These are phyloP conservation scores for Enteromius fasciolatus DNA, from an alignment of 2,797 vertebrate species.

Conservation along the genomic window DNA sequence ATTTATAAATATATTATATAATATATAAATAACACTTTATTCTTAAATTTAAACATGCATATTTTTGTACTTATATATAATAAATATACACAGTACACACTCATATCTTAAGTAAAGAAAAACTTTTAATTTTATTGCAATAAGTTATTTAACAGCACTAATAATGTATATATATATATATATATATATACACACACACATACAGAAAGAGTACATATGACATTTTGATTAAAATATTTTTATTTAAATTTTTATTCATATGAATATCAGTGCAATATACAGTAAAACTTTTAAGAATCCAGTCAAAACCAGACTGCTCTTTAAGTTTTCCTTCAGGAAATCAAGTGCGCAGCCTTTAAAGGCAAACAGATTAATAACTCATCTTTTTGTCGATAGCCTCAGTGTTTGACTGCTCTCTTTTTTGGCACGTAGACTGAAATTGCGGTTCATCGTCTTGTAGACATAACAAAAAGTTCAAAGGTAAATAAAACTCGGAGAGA, in stretches of 20 bases:
- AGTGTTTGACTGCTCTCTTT: not conserved
- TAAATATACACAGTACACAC: no score
- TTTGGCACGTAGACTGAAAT: not conserved
- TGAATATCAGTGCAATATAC: not conserved
- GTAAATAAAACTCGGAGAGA: not conserved
- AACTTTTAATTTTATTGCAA: no score
- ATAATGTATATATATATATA: no score
- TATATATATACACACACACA: no score
- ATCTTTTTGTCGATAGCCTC: not conserved
- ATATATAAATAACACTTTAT: no score
- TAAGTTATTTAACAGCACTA: no score
- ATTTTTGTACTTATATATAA: no score
- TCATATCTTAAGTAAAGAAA: no score
- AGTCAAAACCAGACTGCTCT: constrained; percentile 2
- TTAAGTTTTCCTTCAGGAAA: not conserved
- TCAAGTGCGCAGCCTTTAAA: not conserved
- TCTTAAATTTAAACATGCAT: no score
- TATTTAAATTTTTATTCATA: not conserved
- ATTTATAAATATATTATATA: no score
- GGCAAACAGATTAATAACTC: not conserved
- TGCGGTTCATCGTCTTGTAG: not conserved
- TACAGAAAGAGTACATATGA: no score
- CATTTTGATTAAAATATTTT: constrained; percentile 4
- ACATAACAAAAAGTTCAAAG: constrained; percentile 9
- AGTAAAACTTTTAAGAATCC: not conserved